Conservation (phyloP, 2,888 invertebrate genomes). For the Himalopsyche kuldschensis region DNA sequence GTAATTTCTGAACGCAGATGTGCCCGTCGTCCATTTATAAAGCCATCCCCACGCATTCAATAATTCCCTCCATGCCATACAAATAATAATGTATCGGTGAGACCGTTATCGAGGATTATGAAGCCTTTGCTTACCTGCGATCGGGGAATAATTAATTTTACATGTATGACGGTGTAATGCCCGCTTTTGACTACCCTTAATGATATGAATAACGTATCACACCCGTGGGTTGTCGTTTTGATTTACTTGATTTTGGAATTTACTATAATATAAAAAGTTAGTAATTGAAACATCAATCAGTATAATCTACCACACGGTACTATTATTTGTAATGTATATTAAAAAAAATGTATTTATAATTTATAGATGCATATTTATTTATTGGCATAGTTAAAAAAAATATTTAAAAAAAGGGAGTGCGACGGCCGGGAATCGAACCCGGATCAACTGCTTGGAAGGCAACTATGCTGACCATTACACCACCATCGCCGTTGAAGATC, state of each 20-base stretch:
- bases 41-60: neutral
- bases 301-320: neutral
- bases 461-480: slow-evolving; percentile 65
- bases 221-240: neutral
- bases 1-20: neutral
- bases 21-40: neutral
- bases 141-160: slow-evolving; percentile 12
- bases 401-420: slow-evolving; percentile 45
- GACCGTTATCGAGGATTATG: slow-evolving; percentile 30
- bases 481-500: slow-evolving; percentile 51
- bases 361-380: no score
- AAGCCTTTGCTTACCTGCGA: slow-evolving; percentile 4
- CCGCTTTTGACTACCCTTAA: neutral
- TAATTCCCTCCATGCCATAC: neutral
- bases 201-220: neutral
- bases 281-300: neutral
- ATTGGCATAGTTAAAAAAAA: neutral
- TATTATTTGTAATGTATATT: no score
- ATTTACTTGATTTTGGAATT: neutral
- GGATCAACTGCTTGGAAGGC: slow-evolving; percentile 64
- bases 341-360: no score
- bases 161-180: neutral
- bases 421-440: slow-evolving; percentile 59
- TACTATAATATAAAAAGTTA: neutral
- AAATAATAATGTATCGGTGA: slow-evolving; percentile 7